Evolutionary conservation across 2,113 vertebrate genomes (phyloP), one percentile per base, ranked within the genome.

Genomic region (Mirza zaza): DNA sequence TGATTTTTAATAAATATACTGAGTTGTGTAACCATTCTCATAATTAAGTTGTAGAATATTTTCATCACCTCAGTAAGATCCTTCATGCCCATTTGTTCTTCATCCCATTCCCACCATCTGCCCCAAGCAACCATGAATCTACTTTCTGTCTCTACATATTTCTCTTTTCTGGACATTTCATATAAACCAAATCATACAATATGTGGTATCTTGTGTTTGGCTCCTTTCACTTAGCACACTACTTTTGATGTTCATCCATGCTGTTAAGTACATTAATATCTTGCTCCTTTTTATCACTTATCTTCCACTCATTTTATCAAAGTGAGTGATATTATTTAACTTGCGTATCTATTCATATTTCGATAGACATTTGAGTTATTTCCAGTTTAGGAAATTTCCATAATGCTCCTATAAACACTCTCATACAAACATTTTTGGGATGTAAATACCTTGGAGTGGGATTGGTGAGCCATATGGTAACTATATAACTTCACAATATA

Each of bases 241-340:
- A 6, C 27, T 79, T 96, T 25, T 70, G 34, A 95, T 32, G 84
- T 36, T 91, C 36, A 70, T 45, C 9, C 50, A 75, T 71, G 25
- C 5, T 84, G 0, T 63, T 93, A 76, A 91, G 3, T 50, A 23
- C 21, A 50, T 63, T 67, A 83, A 83, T 50, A 81, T 42, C 75
- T 91, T 95, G 13, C 25, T 91, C 39, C 17, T 42, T 89, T 50
- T 71, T 59, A 95, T 63, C 61, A 42, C 1, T 76, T 8, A 91
- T n/a, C n/a, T 42, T 79, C 25, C 18, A 90, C 11, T 55, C 14
- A 11, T 52, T 89, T 81, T 65, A 55, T 45, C 48, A 50, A 97
- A 87, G 52, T 67, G 15, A 25, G 10, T 39, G n/a, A 34, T 61
- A 63, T 65, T 61, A 91, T 71, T 95, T 96, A 94, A 94, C n/a